Evolutionary conservation across 2,888 invertebrate genomes (phyloP), one percentile per base, ranked within the genome.

Genomic region (Idaea dimidiata): DNA sequence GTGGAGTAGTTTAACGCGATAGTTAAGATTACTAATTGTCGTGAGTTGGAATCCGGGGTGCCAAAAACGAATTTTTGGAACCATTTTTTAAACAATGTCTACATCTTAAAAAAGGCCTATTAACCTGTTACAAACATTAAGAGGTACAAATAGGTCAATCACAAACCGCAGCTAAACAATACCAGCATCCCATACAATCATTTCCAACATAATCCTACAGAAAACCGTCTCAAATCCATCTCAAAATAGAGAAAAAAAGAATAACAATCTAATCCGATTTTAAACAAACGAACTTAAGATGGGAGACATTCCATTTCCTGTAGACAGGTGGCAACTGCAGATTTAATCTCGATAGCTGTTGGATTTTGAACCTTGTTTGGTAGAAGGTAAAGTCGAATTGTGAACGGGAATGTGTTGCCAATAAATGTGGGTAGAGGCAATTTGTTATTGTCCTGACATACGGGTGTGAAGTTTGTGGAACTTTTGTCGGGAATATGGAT

Each of bases 361-460:
- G 58, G 55, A 73, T 71, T 63, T 66, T 61, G 59, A 57, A 61
- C 68, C 59, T 54, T 77, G 72, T 65, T 53, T 2, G n/a, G 1
- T 8, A 53, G 1, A 4, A 6, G 1, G 32, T 58, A 70, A 76
- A 60, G 65, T 72, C 67, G 59, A 59, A 32, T 64, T 72, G 60
- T 66, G 31, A 54, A 62, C 63, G 63, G 63, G 58, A 63, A 14
- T 76, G 78, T 75, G 69, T 69, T 79, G 80, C 83, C 83, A 81
- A 84, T 84, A 83, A 77, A 78, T 76, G 79, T 75, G 77, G 78
- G 81, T 78, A 75, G 76, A 79, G 77, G 79, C 81, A 80, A 84
- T 84, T 83, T 83, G 84, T 84, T 77, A 80, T 72, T 72, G 64
- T 58, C 58, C 74, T 66, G 76, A 83, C 79, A 82, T 65, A 83